These are phyloP conservation scores for Gallinago jamesoni DNA, from an alignment of 2,113 vertebrate genomes.

Conservation along the genomic window DNA sequence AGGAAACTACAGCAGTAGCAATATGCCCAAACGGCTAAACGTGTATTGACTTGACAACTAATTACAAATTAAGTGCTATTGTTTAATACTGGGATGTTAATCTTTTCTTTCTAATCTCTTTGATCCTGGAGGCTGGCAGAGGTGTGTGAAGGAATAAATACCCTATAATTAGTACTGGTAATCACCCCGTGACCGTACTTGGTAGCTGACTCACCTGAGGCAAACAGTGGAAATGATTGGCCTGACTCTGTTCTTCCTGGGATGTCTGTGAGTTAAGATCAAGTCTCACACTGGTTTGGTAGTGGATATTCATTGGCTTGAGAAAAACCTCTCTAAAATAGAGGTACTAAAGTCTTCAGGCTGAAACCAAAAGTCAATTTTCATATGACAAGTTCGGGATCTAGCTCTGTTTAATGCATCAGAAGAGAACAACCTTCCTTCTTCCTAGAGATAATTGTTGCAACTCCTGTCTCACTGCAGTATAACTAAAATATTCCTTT, in stretches of 20 bases:
- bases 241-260: not conserved
- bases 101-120: not conserved
- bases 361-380: not conserved
- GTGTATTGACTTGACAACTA: not conserved
- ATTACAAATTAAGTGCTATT: not conserved
- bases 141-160: not conserved
- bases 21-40: not conserved
- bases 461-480: not conserved
- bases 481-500: not conserved
- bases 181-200: not conserved
- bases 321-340: not conserved
- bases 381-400: not conserved
- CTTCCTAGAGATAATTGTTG: not conserved
- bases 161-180: not conserved
- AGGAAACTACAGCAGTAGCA: not conserved
- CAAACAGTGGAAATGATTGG: not conserved
- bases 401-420: not conserved
- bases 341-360: not conserved
- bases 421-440: not conserved
- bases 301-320: not conserved
- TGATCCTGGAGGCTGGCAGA: not conserved
- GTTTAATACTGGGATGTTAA: not conserved
- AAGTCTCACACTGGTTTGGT: not conserved
- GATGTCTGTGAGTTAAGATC: not conserved
- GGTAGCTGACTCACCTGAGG: not conserved